phyloP scores from a whole-genome alignment of 2,113 vertebrate genomes.

The Catharus minimus region DNA sequence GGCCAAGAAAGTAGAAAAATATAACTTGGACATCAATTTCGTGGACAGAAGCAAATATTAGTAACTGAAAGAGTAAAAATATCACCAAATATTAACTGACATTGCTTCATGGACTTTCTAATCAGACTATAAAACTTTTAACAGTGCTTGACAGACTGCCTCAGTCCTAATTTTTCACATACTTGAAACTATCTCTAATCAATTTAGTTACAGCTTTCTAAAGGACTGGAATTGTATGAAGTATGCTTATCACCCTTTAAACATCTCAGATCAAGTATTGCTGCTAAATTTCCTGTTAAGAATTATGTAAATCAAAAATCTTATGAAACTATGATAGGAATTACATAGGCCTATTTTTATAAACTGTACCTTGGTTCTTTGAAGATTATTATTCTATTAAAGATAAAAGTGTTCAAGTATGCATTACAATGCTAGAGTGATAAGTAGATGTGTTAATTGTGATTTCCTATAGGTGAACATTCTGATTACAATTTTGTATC shows the following conservation, averaged over 20 bases:
- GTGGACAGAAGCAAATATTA: background rate
- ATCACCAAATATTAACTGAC: background rate
- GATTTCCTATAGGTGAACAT: background rate
- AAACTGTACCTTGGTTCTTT: conserved; percentile 1
- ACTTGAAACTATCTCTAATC: background rate
- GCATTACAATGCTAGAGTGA: background rate
- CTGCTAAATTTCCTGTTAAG: background rate
- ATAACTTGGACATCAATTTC: background rate
- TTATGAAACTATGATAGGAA: background rate
- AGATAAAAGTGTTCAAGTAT: background rate
- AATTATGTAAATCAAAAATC: conserved; percentile 31
- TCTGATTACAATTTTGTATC: background rate
- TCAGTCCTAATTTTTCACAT: background rate
- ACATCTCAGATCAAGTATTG: conserved; percentile 3
- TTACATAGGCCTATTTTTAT: background rate
- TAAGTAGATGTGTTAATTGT: background rate
- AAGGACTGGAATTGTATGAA: background rate
- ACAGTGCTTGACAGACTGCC: background rate
- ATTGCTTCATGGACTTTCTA: background rate
- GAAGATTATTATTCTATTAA: background rate
- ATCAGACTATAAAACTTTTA: background rate
- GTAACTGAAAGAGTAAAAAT: background rate
- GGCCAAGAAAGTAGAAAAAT: background rate
- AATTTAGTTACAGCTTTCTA: background rate
- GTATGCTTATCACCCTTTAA: background rate